Conservation (phyloP, 2,888 invertebrate genomes). For the Spilarctia lutea region DNA sequence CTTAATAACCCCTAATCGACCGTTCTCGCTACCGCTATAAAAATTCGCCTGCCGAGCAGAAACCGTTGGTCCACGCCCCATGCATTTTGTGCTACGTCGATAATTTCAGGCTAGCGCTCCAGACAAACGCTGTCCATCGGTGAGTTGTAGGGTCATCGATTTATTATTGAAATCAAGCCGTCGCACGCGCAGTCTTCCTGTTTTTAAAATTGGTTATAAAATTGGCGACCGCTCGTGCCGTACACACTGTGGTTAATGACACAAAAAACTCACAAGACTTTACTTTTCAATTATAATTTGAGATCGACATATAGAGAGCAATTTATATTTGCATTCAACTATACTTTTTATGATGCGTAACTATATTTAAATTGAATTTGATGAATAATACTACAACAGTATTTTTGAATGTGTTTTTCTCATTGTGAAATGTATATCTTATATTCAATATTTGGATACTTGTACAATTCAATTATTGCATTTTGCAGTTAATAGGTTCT, state of each 20-base stretch:
- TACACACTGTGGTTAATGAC: slow-evolving; percentile 73
- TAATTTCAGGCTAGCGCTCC: slow-evolving; percentile 77
- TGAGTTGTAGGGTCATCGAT: slow-evolving; percentile 79
- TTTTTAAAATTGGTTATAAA: slow-evolving; percentile 80
- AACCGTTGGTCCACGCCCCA: slow-evolving; percentile 80
- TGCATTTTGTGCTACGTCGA: slow-evolving; percentile 76
- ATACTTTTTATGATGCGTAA: slow-evolving; percentile 30
- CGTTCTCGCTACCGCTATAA: slow-evolving; percentile 76
- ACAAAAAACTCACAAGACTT: slow-evolving; percentile 67
- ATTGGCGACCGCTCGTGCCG: slow-evolving; percentile 82
- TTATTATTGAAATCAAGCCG: slow-evolving; percentile 84
- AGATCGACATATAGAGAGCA: slow-evolving; percentile 71
- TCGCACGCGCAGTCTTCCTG: slow-evolving; percentile 78
- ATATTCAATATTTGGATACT: not conserved
- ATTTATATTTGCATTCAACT: slow-evolving; percentile 55
- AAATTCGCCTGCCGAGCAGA: slow-evolving; percentile 67
- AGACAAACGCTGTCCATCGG: slow-evolving; percentile 70
- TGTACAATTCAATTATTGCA: not conserved
- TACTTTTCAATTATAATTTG: slow-evolving; percentile 78
- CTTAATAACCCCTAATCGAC: slow-evolving; percentile 74
- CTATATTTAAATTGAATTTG: slow-evolving; percentile 39
- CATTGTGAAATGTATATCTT: not conserved
- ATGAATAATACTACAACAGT: slow-evolving; percentile 38
- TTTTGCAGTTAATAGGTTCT: not conserved
- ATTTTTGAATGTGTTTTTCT: not conserved